Evolutionary conservation across 2,888 invertebrate species (phyloP).

Genomic region (Xylota sylvarum): DNA sequence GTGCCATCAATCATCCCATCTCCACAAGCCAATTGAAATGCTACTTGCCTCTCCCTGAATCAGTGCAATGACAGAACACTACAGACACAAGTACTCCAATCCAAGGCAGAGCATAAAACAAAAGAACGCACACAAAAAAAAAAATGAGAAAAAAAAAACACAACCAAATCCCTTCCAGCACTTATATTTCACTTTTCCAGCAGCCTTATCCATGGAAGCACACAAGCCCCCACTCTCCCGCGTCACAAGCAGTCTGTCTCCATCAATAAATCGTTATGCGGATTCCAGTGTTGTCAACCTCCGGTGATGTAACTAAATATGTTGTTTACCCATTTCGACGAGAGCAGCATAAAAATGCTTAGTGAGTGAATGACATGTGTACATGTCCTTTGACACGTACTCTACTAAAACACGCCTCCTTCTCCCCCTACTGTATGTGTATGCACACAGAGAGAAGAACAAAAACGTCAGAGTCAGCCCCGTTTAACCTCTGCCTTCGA

Average conservation of each 20-base stretch:
- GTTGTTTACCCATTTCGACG: conserved; percentile 61
- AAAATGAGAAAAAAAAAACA: not conserved
- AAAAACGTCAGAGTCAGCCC: conserved; percentile 20
- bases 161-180: conserved; percentile 40
- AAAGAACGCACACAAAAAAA: conserved; percentile 14
- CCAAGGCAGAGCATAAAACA: conserved; percentile 45
- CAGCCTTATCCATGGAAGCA: conserved; percentile 4
- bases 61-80: conserved; percentile 48
- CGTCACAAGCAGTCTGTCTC: conserved; percentile 29
- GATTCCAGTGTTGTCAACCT: conserved; percentile 56
- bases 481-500: conserved; percentile 34
- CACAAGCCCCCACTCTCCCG: not conserved
- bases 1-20: conserved; percentile 59
- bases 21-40: conserved; percentile 48
- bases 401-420: conserved; percentile 10
- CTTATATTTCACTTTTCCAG: conserved; percentile 44
- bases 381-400: conserved; percentile 66
- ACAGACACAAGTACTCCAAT: conserved; percentile 31
- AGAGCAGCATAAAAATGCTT: conserved; percentile 58
- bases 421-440: not conserved
- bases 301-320: conserved; percentile 51
- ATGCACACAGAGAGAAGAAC: not conserved
- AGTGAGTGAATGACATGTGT: conserved; percentile 56
- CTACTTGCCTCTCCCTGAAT: conserved; percentile 36
- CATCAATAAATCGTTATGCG: conserved; percentile 69